Percentiles rank a stretch among this genome's conserved stretches.
Conservation (phyloP, 2,113 vertebrate species). For the Thymallus thymallus region DNA sequence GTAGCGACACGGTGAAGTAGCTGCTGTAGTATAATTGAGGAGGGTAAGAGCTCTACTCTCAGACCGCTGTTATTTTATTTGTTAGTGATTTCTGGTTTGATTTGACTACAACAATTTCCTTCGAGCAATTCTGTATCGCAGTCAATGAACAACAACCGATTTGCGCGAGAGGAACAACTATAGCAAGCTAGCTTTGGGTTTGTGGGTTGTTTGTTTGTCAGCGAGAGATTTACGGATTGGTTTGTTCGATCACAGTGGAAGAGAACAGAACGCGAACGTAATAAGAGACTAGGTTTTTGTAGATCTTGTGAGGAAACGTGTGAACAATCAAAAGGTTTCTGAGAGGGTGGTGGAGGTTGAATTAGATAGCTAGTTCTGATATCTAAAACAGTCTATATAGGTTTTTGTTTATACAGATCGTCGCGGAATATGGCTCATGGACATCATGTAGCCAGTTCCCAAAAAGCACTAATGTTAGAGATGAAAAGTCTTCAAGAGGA, state of each 20-base stretch:
- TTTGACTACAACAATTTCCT: no score
- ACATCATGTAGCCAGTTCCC: constrained; percentile 86
- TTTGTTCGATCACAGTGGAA: constrained; percentile 56
- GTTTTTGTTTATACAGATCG: constrained; percentile 19
- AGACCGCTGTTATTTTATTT: no score
- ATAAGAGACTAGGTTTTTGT: constrained; percentile 33
- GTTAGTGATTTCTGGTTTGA: no score
- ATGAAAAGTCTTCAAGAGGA: constrained; percentile 93
- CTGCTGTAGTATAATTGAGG: not conserved
- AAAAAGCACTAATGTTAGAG: constrained; percentile 90
- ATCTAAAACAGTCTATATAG: constrained; percentile 36
- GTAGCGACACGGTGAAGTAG: not conserved
- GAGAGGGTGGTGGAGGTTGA: not conserved
- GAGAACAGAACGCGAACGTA: constrained; percentile 43
- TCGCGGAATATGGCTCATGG: constrained; percentile 74
- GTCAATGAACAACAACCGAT: not conserved
- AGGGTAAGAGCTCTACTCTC: not conserved
- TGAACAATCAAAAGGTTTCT: not conserved
- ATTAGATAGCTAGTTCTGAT: constrained; percentile 52
- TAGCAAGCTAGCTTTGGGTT: constrained; percentile 20
- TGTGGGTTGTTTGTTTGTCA: constrained; percentile 31
- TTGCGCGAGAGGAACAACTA: not conserved
- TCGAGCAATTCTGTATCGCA: fast-evolving
- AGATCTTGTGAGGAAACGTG: constrained; percentile 29
- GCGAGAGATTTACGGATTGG: constrained; percentile 39